These are phyloP conservation scores for Epinephelus fuscoguttatus DNA, from an alignment of 2,113 vertebrate genomes.

Conservation along the genomic window DNA sequence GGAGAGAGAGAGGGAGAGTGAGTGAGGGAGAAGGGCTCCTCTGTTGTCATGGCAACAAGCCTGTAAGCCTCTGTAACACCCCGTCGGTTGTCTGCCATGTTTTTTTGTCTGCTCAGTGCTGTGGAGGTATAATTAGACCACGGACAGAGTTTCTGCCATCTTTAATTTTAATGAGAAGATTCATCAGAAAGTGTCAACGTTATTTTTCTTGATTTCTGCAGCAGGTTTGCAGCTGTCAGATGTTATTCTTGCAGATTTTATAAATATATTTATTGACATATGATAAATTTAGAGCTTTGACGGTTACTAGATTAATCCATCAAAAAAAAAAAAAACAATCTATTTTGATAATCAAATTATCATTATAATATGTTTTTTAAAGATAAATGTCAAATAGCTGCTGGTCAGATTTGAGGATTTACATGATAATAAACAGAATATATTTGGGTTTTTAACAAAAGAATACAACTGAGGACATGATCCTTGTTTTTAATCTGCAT, in stretches of 20 bases:
- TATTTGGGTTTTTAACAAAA: not conserved
- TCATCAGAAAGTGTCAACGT: not conserved
- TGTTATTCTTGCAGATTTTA: no score
- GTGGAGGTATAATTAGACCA: conserved; percentile 65
- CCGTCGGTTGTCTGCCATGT: conserved; percentile 85
- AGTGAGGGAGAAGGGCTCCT: conserved; percentile 76
- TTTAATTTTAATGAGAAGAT: conserved; percentile 31
- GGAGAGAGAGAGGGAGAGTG: conserved; percentile 12
- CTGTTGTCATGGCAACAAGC: conserved; percentile 97
- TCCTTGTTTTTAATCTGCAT: not conserved
- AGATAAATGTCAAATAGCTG: not conserved
- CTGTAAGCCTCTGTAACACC: conserved; percentile 81
- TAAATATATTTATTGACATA: no score
- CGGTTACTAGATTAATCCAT: not conserved
- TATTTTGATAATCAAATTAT: not conserved
- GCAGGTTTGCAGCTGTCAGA: not conserved
- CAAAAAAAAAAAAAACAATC: not conserved
- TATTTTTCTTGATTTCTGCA: not conserved
- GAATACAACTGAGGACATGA: not conserved
- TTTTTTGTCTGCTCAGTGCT: conserved; percentile 72
- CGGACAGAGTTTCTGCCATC: conserved; percentile 31
- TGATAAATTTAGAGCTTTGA: not conserved
- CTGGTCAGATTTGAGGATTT: not conserved
- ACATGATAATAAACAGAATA: not conserved
- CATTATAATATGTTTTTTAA: not conserved